Evolutionary conservation across 1,140 invertebrate species (phyloP).

Genomic region (Tetramorium alpestre): DNA sequence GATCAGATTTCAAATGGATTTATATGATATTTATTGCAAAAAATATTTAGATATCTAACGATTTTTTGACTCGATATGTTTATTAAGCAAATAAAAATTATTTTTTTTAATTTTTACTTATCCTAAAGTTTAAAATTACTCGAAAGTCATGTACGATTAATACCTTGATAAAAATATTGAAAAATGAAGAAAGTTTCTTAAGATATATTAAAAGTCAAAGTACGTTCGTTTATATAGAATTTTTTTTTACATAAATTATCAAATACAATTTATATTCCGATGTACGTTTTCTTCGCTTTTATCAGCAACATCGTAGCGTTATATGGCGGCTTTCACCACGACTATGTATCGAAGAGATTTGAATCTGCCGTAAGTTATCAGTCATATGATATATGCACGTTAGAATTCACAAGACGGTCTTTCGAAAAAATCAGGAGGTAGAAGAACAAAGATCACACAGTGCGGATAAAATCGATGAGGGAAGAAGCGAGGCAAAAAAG

Average conservation of each 20-base stretch:
- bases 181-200: not conserved
- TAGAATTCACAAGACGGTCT: not conserved
- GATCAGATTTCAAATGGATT: not conserved
- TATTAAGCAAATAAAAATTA: not conserved
- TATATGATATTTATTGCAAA: not conserved
- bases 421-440: not conserved
- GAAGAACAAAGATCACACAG: conserved; percentile 54
- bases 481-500: conserved; percentile 11
- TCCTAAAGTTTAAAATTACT: conserved; percentile 2
- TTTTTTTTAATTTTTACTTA: not conserved
- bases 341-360: not conserved
- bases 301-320: not conserved
- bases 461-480: conserved; percentile 72
- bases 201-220: not conserved
- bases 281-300: not conserved
- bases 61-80: not conserved
- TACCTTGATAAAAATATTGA: not conserved
- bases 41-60: not conserved
- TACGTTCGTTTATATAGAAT: not conserved
- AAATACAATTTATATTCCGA: not conserved
- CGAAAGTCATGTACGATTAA: not conserved
- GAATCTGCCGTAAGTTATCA: not conserved
- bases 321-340: not conserved
- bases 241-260: not conserved
- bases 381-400: not conserved